Conservation (phyloP, 92 coral and sea anemone genomes). For the Metridium senile region DNA sequence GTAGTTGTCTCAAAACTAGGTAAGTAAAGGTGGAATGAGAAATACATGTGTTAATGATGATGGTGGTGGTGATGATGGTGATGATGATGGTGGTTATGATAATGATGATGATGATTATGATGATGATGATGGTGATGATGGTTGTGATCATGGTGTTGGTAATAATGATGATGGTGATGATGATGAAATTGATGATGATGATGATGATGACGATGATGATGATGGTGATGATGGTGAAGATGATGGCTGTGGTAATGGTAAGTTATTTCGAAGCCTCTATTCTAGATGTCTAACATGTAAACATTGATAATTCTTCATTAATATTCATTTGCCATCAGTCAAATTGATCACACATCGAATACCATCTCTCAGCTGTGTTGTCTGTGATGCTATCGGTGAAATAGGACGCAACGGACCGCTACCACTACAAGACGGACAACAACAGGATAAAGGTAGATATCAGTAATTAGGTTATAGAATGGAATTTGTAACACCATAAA, state of each 20-base stretch:
- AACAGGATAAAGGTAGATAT: slow-evolving; percentile 41
- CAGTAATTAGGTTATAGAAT: too few species aligned
- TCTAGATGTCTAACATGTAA: too few species aligned
- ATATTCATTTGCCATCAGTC: too few species aligned
- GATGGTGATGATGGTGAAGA: too few species aligned
- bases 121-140: background rate
- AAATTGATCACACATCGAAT: slow-evolving; percentile 55
- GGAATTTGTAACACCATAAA: too few species aligned
- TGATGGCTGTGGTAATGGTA: too few species aligned
- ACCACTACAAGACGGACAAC: slow-evolving; percentile 76
- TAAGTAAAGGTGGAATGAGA: background rate
- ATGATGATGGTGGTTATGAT: background rate
- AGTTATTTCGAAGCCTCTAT: too few species aligned
- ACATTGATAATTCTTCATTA: too few species aligned
- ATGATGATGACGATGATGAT: background rate
- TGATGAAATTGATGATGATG: background rate
- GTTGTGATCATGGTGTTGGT: background rate
- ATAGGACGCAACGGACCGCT: slow-evolving; percentile 88
- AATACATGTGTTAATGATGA: background rate
- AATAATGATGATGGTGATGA: background rate
- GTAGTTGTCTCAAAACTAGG: slow-evolving; percentile 28
- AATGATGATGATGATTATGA: background rate
- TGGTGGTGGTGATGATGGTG: background rate
- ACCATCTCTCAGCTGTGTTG: slow-evolving; percentile 69
- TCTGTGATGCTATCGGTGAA: slow-evolving; percentile 88